These are phyloP conservation scores for Xiphophorus birchmanni DNA, from an alignment of 2,797 vertebrate species.

Conservation along the genomic window DNA sequence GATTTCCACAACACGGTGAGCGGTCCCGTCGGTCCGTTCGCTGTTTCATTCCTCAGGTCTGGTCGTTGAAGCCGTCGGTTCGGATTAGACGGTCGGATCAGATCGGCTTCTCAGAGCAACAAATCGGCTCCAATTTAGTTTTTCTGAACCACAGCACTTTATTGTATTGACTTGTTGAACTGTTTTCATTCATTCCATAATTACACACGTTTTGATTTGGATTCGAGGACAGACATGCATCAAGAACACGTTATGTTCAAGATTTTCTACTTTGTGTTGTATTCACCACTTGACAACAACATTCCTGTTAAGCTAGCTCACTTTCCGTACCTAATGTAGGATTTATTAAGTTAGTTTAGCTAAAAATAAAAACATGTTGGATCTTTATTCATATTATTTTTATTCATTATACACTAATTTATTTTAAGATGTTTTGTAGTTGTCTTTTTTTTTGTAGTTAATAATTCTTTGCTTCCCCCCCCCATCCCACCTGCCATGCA, in stretches of 20 bases:
- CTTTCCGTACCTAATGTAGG: background rate
- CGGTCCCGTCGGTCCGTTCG: constrained; percentile 12
- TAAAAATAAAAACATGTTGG: background rate
- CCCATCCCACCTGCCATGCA: constrained; percentile 40
- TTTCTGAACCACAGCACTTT: background rate
- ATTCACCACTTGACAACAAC: background rate
- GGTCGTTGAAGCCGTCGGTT: background rate
- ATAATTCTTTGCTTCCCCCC: background rate
- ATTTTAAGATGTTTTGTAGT: background rate
- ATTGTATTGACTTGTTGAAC: background rate
- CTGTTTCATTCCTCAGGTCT: background rate
- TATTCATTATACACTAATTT: background rate
- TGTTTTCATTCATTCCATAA: background rate
- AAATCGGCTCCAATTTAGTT: no score
- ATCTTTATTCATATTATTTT: background rate
- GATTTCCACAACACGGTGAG: constrained; percentile 96
- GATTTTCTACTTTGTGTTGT: background rate
- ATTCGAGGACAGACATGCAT: background rate
- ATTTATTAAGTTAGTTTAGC: background rate
- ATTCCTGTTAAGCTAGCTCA: background rate
- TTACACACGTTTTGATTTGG: background rate
- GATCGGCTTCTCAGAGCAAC: no score
- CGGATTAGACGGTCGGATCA: background rate
- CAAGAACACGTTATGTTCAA: background rate
- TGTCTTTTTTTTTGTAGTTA: background rate